These are phyloP conservation scores for Drepana arcuata DNA, from an alignment of 1,140 invertebrate genomes.

Conservation along the genomic window DNA sequence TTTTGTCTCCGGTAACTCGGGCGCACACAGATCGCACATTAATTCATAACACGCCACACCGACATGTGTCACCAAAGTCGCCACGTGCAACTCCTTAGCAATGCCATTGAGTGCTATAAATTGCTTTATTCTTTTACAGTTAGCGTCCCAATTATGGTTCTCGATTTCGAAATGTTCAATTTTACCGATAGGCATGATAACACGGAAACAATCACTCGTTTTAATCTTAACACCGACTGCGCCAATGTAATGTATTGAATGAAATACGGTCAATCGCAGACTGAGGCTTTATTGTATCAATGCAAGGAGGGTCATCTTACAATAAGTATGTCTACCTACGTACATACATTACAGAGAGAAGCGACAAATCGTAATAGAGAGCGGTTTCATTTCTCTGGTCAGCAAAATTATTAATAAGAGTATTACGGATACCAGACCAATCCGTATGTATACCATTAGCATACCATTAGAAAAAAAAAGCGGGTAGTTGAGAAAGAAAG, in stretches of 20 bases:
- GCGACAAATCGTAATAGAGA: too few relatives aligned
- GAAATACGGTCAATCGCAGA: too few relatives aligned
- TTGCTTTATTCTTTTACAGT: slow-evolving; percentile 17
- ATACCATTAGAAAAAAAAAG: neutral
- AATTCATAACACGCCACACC: slow-evolving; percentile 16
- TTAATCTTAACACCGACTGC: neutral
- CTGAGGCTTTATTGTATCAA: too few relatives aligned
- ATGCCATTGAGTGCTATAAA: slow-evolving; percentile 17
- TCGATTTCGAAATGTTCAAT: neutral
- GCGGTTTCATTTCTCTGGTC: too few relatives aligned
- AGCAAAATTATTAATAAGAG: too few relatives aligned
- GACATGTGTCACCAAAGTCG: slow-evolving; percentile 18
- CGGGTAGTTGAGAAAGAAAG: too few relatives aligned
- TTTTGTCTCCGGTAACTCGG: slow-evolving; percentile 12
- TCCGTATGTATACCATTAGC: too few relatives aligned
- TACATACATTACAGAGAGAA: too few relatives aligned
- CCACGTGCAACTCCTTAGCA: slow-evolving; percentile 7
- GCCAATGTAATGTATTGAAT: slow-evolving; percentile 5
- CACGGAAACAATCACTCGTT: neutral
- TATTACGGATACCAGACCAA: too few relatives aligned
- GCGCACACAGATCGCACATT: slow-evolving; percentile 23
- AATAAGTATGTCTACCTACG: too few relatives aligned
- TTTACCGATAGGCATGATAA: neutral
- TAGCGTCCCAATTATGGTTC: slow-evolving; percentile 10
- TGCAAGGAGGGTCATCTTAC: too few relatives aligned